Base-by-base conservation (phyloP, 2,888 invertebrate species). In the Temnothorax rugatulus region DNA sequence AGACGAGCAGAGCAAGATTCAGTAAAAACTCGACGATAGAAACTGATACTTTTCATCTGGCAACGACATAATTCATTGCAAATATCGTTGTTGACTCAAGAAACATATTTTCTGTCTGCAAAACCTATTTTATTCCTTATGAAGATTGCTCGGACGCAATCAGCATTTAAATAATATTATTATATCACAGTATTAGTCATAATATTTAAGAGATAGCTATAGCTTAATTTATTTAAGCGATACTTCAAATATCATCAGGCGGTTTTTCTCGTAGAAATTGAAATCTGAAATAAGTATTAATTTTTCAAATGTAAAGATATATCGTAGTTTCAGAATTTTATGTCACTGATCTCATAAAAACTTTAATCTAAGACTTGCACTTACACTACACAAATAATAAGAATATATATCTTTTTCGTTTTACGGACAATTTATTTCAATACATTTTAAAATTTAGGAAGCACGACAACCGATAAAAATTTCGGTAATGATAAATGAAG, bases 1-100 rank as follows among this genome's bases (percentile, higher is more conserved):
- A 66, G 44, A 77, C 44, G 38, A 50, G 21, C 4, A 29, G 41
- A 64, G 18, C n/a, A 50, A 66, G n/a, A 77, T 77, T 77, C 69
- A 15, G 54, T 44, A 25, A 3, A 50, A 64, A 41, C 11, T 29
- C 41, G 1, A 34, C 13, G 25, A 7, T 5, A 21, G 9, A 61
- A 76, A 76, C 66, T 44, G 15, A 41, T 2, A 44, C 25, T 8
- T 66, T 68, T 21, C 57, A 77, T 57, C 41, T 41, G 9, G 2
- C 5, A n/a, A 59, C 8, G 8, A 68, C 41, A 29, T 15, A 25
- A 0, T 41, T 57, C 38, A 7, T 47, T 50, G 41, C 1, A 50
- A 68, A 77, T 57, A 57, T 41, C 11, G 0, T 38, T 63, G 18
- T 21, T 77, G 5, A 15, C 15, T n/a, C 5, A 11, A 29, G 13